phyloP scores from a whole-genome alignment of 2,113 vertebrate species.

The Siphamia tubifer region DNA sequence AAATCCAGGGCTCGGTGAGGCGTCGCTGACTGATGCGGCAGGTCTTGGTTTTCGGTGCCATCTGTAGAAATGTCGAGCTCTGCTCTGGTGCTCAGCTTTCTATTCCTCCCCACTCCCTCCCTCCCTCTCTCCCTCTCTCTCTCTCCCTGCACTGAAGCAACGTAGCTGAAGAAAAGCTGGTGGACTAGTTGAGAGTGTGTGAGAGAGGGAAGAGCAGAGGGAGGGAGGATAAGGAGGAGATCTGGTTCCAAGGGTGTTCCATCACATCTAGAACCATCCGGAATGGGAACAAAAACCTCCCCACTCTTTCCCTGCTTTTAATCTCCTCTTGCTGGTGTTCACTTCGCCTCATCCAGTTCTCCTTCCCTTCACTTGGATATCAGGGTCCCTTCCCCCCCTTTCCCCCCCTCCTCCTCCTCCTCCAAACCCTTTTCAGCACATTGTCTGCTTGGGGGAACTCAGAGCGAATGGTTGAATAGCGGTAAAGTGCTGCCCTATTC shows the following conservation, averaged over 20 bases:
- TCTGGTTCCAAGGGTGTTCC: constrained; percentile 52
- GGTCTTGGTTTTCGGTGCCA: constrained; percentile 35
- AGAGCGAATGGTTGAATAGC: background rate
- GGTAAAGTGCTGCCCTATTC: background rate
- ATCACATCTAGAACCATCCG: constrained; percentile 44
- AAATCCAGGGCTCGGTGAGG: constrained; percentile 13
- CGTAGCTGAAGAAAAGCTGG: constrained; percentile 31
- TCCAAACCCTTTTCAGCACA: constrained; percentile 21
- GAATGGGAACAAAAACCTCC: constrained; percentile 2
- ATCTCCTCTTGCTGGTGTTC: background rate
- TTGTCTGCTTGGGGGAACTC: constrained; percentile 4
- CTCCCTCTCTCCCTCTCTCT: constrained; percentile 32
- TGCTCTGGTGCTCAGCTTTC: constrained; percentile 10
- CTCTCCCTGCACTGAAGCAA: constrained; percentile 52
- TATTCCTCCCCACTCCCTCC: too few relatives aligned
- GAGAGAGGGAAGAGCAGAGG: constrained; percentile 50
- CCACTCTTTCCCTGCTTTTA: background rate
- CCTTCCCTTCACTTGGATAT: background rate
- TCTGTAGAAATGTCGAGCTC: constrained; percentile 34
- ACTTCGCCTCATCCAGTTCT: background rate
- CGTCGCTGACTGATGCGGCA: constrained; percentile 25
- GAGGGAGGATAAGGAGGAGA: constrained; percentile 46
- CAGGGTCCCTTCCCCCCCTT: constrained; percentile 10
- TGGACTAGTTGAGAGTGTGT: constrained; percentile 47
- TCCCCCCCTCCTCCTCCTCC: too few relatives aligned